Base-by-base conservation (phyloP, 2,888 invertebrate species). In the Drosophila flavopinicola region DNA sequence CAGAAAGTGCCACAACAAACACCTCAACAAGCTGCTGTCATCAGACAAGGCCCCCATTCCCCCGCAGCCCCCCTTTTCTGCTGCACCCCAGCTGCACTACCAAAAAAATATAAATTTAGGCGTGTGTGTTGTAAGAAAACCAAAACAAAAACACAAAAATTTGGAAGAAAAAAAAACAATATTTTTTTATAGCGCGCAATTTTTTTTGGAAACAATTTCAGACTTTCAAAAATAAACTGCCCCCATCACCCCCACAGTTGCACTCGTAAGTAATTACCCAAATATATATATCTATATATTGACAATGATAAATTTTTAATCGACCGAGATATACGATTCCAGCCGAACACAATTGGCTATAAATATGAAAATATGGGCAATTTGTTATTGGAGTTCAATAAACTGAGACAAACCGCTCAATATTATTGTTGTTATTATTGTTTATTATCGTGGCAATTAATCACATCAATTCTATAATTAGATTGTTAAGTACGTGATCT, bases 221-320 rank as follows among this genome's bases (percentile, higher is more conserved):
- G 49, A 51, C 33, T 42, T 25, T 32, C 32, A 15, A 56, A 42
- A 67, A 52, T 54, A 45, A 57, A 37, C 57, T 42, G 52, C 10
- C 2, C 25, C 10, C 25, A 49, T 24, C 48, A 10, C 10, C 2
- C 25, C 10, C 25, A 49, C 17, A 44, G 7, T 7, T 17, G 7
- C 24, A 27, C 20, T 27, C 42, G 7, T 24, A 25, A 35, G 39
- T 47, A 66, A 51, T 42, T 20, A 66, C 58, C 61, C 61, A 49
- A 66, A 59, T 47, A 44, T 17, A 15, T 27, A n/a, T 17, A 3
- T 27, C 3, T 47, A 56, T 38, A 33, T 63, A 66, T 66, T 74
- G 75, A 56, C 78, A 60, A 37, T 56, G 74, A 77, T 70, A 73
- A 66, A 66, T 70, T 78, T 63, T 54, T 39, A 53, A 70, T 70